phyloP scores from a whole-genome alignment of 2,113 vertebrate genomes.

The Phrynosoma platyrhinos region DNA sequence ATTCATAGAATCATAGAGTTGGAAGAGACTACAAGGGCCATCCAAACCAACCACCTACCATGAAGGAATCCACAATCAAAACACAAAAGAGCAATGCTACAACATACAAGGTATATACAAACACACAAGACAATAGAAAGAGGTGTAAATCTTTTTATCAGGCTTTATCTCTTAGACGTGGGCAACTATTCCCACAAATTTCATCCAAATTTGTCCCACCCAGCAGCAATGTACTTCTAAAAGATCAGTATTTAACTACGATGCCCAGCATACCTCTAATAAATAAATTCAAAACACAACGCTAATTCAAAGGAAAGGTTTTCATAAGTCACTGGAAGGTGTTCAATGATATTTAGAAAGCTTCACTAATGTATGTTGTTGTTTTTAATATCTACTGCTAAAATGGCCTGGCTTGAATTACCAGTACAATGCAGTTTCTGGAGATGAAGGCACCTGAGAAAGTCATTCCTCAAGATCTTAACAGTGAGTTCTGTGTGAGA shows the following conservation, averaged over 20 bases:
- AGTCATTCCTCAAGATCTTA: not conserved
- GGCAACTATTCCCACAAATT: no score
- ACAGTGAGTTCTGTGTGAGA: not conserved
- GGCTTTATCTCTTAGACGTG: no score
- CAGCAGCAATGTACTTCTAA: not conserved
- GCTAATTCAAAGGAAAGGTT: not conserved
- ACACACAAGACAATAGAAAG: not conserved
- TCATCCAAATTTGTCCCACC: not conserved
- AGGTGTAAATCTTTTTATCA: no score
- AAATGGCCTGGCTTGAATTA: not conserved
- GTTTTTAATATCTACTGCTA: not conserved
- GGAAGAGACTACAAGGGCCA: no score
- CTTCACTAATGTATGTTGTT: no score
- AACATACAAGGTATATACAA: not conserved
- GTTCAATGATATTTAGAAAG: not conserved
- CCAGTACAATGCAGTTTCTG: not conserved
- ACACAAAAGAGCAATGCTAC: no score
- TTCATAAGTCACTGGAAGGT: not conserved
- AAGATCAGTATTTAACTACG: no score
- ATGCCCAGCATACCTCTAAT: not conserved
- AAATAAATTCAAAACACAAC: no score
- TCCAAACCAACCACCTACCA: no score
- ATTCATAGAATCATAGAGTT: no score
- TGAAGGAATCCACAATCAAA: no score
- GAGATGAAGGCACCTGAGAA: not conserved